Conservation (phyloP, 2,113 vertebrate species). For the Cyanoliseus patagonus region DNA sequence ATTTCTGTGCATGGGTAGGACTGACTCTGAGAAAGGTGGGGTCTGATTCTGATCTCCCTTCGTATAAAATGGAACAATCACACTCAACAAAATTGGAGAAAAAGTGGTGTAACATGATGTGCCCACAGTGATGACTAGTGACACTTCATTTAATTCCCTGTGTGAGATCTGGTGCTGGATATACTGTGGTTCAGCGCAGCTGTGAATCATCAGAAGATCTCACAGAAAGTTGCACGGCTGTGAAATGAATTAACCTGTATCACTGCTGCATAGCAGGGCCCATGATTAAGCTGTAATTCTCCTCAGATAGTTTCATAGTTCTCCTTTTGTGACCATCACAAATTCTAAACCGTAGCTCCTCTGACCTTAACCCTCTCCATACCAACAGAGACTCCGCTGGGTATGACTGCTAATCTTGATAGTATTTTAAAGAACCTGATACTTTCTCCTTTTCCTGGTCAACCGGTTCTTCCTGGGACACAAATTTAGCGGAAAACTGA, state of each 20-base stretch:
- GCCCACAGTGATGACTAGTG: neutral
- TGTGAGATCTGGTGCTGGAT: neutral
- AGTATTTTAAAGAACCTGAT: neutral
- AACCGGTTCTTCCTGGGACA: neutral
- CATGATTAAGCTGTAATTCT: constrained; percentile 71
- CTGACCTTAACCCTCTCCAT: constrained; percentile 9
- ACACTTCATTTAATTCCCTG: neutral
- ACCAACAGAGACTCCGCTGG: neutral
- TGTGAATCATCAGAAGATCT: constrained; percentile 35
- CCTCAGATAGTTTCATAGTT: constrained; percentile 11
- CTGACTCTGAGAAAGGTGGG: neutral
- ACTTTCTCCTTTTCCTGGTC: neutral
- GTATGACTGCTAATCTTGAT: neutral
- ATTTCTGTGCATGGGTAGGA: neutral
- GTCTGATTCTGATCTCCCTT: neutral
- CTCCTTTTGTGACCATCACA: constrained; percentile 7
- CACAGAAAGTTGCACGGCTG: constrained; percentile 26
- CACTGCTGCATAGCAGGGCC: neutral
- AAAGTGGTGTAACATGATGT: neutral
- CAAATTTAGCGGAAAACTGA: neutral
- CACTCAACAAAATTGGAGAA: neutral
- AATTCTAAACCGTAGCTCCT: neutral
- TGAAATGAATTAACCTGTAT: constrained; percentile 71
- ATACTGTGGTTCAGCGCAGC: neutral
- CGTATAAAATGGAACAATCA: neutral